Evolutionary conservation across 2,888 invertebrate genomes (phyloP).

Genomic region (Microchrysa polita): DNA sequence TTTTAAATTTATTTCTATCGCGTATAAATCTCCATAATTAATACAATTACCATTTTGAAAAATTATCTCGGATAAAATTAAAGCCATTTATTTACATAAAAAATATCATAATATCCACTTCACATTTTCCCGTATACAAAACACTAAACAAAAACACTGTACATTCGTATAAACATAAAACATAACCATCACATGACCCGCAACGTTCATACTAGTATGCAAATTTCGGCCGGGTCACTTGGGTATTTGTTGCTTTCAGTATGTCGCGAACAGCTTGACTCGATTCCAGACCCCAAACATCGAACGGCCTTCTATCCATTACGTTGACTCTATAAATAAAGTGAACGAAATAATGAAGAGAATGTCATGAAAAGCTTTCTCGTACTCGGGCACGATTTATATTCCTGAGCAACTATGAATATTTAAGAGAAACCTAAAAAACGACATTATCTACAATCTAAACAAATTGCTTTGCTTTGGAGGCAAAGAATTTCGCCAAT

Average conservation of each 20-base stretch:
- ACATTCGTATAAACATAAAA: not conserved
- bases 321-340: conserved; percentile 66
- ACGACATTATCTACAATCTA: not conserved
- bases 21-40: conserved; percentile 2
- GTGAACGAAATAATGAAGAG: conserved; percentile 23
- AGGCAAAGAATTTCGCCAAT: not conserved
- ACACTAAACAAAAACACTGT: not conserved
- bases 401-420: not conserved
- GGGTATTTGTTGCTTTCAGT: conserved; percentile 56
- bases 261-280: conserved; percentile 65
- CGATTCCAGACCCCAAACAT: conserved; percentile 71
- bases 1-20: conserved; percentile 4
- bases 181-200: not conserved
- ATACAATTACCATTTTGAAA: not conserved
- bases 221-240: not conserved
- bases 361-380: not conserved
- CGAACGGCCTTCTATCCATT: conserved; percentile 69
- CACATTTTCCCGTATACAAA: not conserved
- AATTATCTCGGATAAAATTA: not conserved
- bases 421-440: not conserved
- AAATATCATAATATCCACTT: not conserved
- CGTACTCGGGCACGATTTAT: not conserved
- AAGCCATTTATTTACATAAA: conserved; percentile 1
- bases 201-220: not conserved
- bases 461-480: not conserved